Base-by-base conservation (phyloP, 2,797 vertebrate species). In the Labroides dimidiatus region DNA sequence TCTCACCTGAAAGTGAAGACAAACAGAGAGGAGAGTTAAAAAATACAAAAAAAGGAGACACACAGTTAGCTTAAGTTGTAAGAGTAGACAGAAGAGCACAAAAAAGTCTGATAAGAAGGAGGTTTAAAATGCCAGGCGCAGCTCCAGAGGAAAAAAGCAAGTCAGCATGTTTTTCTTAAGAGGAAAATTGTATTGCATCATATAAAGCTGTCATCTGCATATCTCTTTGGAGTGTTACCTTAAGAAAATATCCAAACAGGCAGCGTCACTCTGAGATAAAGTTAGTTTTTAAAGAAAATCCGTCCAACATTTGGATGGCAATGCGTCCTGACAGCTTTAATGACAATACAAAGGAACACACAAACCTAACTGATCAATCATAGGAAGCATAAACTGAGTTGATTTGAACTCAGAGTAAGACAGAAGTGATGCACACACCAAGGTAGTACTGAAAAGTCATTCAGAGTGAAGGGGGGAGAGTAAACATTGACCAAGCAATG, bases 1-100 rank as follows among this genome's bases (percentile, higher is more conserved):
- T 99, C 89, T 99, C 98, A 93, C 98, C 98, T 99, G 89, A 47
- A 81, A 87, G 42, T 62, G 24, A 72, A 59, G 6, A 72, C 21
- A 84, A 56, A 86, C 16, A 86, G 17, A 82, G 10, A 64, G 59
- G 30, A 59, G 54, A 37, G 43, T 62, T 60, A 70, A 68, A 43
- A 43, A 68, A 62, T 69, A 68, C 41, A 51, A 54, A 20, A n/a
- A 70, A 47, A 37, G 33, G n/a, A 60, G 54, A 67, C 14, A 64
- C 66, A 71, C 19, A 48, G 63, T 84, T 74, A 78, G 64, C 49
- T 48, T 10, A 66, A 0, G 7, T 53, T 47, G 60, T 39, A 44
- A 24, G 37, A 54, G 73, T 19, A 17, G 36, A 56, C 4, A 20
- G 6, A 71, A 33, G 9, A 81, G 63, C 16, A 72, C 39, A 78